A percentile compares a stretch with the other conserved stretches of the same genome.
Evolutionary conservation across 2,888 invertebrate genomes (phyloP).

Genomic region (Lymantria monacha): DNA sequence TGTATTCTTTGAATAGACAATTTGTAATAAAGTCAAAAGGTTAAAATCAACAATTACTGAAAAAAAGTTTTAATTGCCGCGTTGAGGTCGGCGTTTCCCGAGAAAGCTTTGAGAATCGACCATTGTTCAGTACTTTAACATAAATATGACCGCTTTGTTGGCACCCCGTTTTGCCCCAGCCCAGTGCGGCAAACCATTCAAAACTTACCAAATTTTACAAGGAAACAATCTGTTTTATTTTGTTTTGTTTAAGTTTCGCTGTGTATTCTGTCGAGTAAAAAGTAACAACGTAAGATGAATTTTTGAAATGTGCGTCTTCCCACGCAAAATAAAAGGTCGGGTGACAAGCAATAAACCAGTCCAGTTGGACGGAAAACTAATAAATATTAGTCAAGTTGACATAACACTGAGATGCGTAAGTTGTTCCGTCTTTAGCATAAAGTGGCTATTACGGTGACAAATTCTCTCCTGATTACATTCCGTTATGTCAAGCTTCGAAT

Average conservation of each 20-base stretch:
- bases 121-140: slow-evolving; percentile 38
- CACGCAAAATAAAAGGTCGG: slow-evolving; percentile 39
- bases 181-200: slow-evolving; percentile 34
- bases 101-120: slow-evolving; percentile 34
- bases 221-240: slow-evolving; percentile 39
- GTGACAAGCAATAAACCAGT: slow-evolving; percentile 52
- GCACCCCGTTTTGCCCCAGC: slow-evolving; percentile 45
- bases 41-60: slow-evolving; percentile 22
- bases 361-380: slow-evolving; percentile 42
- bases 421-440: slow-evolving; percentile 40
- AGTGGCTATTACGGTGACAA: slow-evolving; percentile 47
- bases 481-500: slow-evolving; percentile 30
- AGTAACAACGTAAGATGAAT: slow-evolving; percentile 22
- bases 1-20: neutral
- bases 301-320: slow-evolving; percentile 34
- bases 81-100: slow-evolving; percentile 43
- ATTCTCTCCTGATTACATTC: slow-evolving; percentile 36
- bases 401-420: slow-evolving; percentile 44
- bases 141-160: slow-evolving; percentile 39
- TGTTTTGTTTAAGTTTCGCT: slow-evolving; percentile 10
- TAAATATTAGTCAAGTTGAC: slow-evolving; percentile 38
- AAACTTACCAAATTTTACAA: slow-evolving; percentile 46
- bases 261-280: slow-evolving; percentile 15
- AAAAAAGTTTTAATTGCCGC: slow-evolving; percentile 60
- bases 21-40: slow-evolving; percentile 21